phyloP scores from a whole-genome alignment of 2,888 invertebrate species.

The Idaea straminata region DNA sequence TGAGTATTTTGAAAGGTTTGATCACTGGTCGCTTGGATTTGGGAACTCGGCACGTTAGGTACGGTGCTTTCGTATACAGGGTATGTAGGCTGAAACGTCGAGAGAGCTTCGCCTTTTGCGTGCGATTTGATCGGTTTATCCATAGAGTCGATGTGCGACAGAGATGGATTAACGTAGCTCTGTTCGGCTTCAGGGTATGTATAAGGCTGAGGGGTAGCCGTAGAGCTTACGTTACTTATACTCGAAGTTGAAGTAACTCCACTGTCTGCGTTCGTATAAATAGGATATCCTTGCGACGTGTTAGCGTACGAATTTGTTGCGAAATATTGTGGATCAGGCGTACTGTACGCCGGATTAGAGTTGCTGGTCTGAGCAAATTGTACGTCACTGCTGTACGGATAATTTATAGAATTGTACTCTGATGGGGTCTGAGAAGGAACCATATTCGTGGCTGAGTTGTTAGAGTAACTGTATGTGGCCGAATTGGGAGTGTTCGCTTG shows the following conservation, averaged over 20 bases:
- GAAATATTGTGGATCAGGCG: conserved; percentile 46
- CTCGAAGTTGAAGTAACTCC: conserved; percentile 40
- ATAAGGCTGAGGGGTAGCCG: conserved; percentile 33
- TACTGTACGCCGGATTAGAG: conserved; percentile 32
- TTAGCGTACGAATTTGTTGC: conserved; percentile 43
- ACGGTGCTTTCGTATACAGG: conserved; percentile 30
- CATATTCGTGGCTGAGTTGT: conserved; percentile 49
- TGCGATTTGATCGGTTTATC: conserved; percentile 73
- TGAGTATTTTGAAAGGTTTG: conserved; percentile 35
- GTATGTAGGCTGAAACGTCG: conserved; percentile 38
- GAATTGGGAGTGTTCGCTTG: conserved; percentile 51
- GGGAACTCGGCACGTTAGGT: conserved; percentile 20
- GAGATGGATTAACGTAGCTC: conserved; percentile 33
- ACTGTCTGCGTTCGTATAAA: conserved; percentile 52
- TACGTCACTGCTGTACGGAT: conserved; percentile 49
- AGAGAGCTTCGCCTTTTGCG: conserved; percentile 63
- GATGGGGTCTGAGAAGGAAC: conserved; percentile 49
- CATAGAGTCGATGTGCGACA: conserved; percentile 55
- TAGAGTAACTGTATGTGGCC: conserved; percentile 58
- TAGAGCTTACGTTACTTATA: conserved; percentile 35
- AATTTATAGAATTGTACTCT: conserved; percentile 50
- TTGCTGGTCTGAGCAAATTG: conserved; percentile 35
- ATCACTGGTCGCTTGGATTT: conserved; percentile 30
- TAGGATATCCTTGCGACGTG: conserved; percentile 50
- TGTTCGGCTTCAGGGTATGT: conserved; percentile 31